Conservation (phyloP, 2,113 vertebrate genomes). For the Pluvialis apricaria region DNA sequence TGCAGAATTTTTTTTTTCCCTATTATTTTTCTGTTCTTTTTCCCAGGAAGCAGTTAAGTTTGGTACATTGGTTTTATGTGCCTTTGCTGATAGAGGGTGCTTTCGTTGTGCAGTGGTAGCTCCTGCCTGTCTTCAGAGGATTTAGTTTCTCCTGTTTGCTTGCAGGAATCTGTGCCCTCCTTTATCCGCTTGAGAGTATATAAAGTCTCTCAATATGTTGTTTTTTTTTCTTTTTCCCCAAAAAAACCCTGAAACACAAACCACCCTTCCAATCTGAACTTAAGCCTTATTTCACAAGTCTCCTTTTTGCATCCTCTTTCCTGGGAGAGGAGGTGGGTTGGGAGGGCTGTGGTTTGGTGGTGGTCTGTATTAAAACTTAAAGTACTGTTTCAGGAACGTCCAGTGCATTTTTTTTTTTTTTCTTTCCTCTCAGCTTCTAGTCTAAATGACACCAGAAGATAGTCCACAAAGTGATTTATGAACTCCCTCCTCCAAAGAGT, state of each 20-base stretch:
- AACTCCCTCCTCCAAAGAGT: not conserved
- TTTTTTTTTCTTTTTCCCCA: not conserved
- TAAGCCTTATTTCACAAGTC: not conserved
- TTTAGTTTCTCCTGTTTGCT: not conserved
- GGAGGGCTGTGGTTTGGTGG: not conserved
- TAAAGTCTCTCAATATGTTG: not conserved
- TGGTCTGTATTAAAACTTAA: not conserved
- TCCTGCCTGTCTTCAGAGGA: not conserved
- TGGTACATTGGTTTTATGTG: constrained; percentile 9
- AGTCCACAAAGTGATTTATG: not conserved
- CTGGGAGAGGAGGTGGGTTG: not conserved
- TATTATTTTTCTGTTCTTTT: not conserved
- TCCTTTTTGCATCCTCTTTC: not conserved
- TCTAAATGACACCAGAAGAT: not conserved
- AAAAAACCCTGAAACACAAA: not conserved
- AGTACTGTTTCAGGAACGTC: not conserved
- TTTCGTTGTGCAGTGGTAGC: not conserved
- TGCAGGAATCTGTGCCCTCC: not conserved
- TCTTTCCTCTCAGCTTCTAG: fast-evolving
- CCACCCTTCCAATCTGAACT: not conserved
- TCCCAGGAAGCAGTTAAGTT: not conserved
- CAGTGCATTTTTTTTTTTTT: not conserved
- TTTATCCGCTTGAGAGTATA: not conserved
- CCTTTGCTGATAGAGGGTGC: not conserved
- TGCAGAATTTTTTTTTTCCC: not conserved